Conservation (phyloP, 2,888 invertebrate genomes). For the Agrotis exclamationis region DNA sequence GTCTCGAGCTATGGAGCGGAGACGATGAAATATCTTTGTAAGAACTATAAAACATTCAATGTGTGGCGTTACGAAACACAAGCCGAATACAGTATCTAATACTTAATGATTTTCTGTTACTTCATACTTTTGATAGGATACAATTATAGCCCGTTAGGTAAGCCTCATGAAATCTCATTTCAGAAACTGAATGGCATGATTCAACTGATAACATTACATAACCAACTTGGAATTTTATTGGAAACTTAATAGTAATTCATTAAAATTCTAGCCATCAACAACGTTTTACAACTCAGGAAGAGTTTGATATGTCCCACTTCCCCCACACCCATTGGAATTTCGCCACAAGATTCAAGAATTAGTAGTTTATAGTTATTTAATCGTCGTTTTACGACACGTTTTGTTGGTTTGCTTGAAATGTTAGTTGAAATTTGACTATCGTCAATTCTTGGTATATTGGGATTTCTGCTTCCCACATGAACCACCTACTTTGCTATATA, state of each 20-base stretch:
- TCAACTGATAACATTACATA: not conserved
- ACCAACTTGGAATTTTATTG: conserved; percentile 11
- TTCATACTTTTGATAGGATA: not conserved
- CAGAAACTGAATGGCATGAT: not conserved
- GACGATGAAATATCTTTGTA: conserved; percentile 10
- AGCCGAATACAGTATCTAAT: not conserved
- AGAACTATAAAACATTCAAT: conserved; percentile 23
- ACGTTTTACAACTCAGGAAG: conserved; percentile 45
- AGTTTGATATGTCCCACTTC: conserved; percentile 25
- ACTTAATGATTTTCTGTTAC: not conserved
- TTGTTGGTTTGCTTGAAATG: conserved; percentile 40
- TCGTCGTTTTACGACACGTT: conserved; percentile 53
- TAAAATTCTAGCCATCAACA: conserved; percentile 5
- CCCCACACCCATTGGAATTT: conserved; percentile 39
- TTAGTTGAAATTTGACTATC: conserved; percentile 21
- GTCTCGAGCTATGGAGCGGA: conserved; percentile 20
- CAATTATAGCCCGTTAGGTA: not conserved
- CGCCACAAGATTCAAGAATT: conserved; percentile 36
- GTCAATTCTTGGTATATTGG: conserved; percentile 42
- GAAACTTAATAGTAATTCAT: not conserved
- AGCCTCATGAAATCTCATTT: not conserved
- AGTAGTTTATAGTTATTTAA: conserved; percentile 56
- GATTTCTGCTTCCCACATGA: conserved; percentile 51
- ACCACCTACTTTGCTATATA: conserved; percentile 41
- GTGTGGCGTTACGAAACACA: not conserved